Base-by-base conservation (phyloP, 2,888 invertebrate species). In the Norana najaformis region DNA sequence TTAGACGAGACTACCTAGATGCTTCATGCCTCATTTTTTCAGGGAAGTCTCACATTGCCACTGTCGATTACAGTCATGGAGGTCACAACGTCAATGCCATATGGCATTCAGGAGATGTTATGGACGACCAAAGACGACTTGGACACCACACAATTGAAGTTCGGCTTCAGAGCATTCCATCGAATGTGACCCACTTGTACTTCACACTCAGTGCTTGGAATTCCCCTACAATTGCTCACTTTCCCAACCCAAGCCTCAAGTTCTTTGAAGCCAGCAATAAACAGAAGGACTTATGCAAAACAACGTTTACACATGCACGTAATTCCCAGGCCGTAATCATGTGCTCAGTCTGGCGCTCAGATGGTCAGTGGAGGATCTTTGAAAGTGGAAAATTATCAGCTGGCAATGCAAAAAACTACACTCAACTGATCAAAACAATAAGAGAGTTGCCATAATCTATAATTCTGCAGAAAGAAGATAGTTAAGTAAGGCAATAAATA, bases 301-400 rank as follows among this genome's bases (percentile, higher is more conserved):
- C 85, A 1, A 85, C 35, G 18, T 85, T 85, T 37, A 85, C 85
- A 35, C 36, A 85, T 23, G 85, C 85, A 34, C 18, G 85, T 8
- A 16, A 85, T 37, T 85, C 85, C 36, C 85, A 85, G 85, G 85
- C 85, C 34, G 85, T 85, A 23, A 85, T 85, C 85, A 85, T 85
- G 85, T 85, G 85, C 85, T 85, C 85, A 18, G 85, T 85, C 35
- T 37, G 6, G 37, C 36, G 18, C 20, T 85, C 37, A 23, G 36
- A 18, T 4, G 37, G 37, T 23, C 36, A 37, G 18, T 85, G 85
- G 85, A 85, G 23, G 85, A 85, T 85, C 85, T 85, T 85, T 23
- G 85, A 85, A 85, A 85, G 85, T 85, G 85, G 85, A 35, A 85
- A 85, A 85, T 8, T 85, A 36, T 85, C 85, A 36, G 85, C 85